phyloP scores from a whole-genome alignment of 2,113 vertebrate species.

The Eonycteris spelaea region DNA sequence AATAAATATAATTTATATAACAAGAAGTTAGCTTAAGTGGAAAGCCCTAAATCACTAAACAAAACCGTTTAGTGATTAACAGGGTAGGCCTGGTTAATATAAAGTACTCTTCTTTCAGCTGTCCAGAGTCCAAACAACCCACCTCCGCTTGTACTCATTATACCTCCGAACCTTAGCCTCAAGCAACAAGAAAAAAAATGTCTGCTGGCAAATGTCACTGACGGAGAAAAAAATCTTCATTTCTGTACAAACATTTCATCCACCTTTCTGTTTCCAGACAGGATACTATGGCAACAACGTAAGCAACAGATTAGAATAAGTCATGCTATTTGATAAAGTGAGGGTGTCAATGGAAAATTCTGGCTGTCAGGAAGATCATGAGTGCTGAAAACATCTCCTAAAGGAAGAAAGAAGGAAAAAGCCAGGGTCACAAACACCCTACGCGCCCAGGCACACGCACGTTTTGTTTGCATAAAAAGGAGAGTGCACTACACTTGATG shows the following conservation, averaged over 20 bases:
- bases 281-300: constrained; percentile 46
- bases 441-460: not conserved
- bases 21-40: not conserved
- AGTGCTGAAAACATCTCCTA: not conserved
- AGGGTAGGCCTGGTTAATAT: constrained; percentile 39
- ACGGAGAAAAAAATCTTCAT: not conserved
- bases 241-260: constrained; percentile 38
- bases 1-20: not conserved
- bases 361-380: not conserved
- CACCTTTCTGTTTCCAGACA: constrained; percentile 56
- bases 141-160: not conserved
- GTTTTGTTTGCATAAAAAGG: not conserved
- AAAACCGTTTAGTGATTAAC: constrained; percentile 41
- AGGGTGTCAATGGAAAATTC: not conserved
- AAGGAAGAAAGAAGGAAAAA: not conserved
- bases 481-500: not conserved
- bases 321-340: constrained; percentile 2
- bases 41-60: constrained; percentile 30
- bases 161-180: not conserved
- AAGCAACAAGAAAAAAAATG: not conserved
- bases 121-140: constrained; percentile 37
- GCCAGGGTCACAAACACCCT: not conserved
- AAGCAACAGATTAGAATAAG: constrained; percentile 57
- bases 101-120: not conserved
- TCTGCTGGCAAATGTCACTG: constrained; percentile 9